phyloP scores from a whole-genome alignment of 2,797 vertebrate genomes.

The Tiaroga cobitis region DNA sequence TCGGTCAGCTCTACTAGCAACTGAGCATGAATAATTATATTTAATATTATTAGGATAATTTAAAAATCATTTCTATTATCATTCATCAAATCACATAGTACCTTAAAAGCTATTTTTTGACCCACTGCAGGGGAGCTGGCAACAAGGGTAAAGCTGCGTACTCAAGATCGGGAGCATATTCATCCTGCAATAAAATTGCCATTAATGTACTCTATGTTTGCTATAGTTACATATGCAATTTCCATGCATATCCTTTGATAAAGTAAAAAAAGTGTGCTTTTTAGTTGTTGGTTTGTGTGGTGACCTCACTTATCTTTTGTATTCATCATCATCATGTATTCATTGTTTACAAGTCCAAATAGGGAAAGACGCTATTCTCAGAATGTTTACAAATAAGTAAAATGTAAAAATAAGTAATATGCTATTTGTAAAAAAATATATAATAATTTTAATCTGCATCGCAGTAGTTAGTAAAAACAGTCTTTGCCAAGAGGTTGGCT shows the following conservation, averaged over 20 bases:
- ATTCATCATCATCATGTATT: too few relatives aligned
- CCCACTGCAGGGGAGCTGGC: slow-evolving; percentile 88
- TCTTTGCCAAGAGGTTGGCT: background rate
- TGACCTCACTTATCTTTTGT: background rate
- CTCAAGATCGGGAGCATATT: slow-evolving; percentile 71
- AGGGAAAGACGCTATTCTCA: background rate
- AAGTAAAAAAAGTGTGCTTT: background rate
- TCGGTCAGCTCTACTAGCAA: slow-evolving; percentile 89
- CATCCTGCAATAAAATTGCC: background rate
- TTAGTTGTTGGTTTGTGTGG: background rate
- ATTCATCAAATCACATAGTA: slow-evolving; percentile 63
- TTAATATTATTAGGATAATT: background rate
- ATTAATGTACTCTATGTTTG: background rate
- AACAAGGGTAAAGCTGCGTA: slow-evolving; percentile 87
- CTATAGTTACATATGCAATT: background rate
- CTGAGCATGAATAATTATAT: background rate
- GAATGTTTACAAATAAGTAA: too few relatives aligned
- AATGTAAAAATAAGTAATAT: background rate
- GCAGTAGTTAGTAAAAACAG: background rate
- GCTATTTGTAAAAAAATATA: background rate
- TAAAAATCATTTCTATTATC: background rate
- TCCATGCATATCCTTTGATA: background rate
- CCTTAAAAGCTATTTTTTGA: slow-evolving; percentile 88
- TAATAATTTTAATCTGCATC: too few relatives aligned
- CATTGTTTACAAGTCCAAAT: background rate